Percentiles rank a stretch among this genome's conserved stretches.
These are phyloP conservation scores for Tethea ocularis DNA, from an alignment of 2,888 invertebrate genomes.

Conservation along the genomic window DNA sequence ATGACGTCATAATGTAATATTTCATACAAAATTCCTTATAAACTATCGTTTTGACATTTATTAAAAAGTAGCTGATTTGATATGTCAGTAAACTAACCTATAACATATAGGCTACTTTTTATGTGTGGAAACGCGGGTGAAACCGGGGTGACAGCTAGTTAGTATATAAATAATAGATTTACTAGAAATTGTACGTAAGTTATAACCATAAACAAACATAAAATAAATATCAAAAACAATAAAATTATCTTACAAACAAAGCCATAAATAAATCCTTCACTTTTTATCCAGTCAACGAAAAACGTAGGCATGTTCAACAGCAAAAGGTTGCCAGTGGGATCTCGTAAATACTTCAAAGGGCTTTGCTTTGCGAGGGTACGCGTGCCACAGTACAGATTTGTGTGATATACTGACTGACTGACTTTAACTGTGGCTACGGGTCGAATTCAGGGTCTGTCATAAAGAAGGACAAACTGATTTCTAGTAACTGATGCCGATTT, in stretches of 20 bases:
- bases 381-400: background rate
- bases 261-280: background rate
- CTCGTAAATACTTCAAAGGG: constrained; percentile 54
- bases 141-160: background rate
- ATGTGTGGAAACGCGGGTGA: too few species aligned
- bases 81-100: too few species aligned
- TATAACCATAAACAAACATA: too few species aligned
- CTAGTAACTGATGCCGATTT: too few species aligned
- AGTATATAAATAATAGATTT: too few species aligned
- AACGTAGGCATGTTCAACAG: background rate
- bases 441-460: background rate
- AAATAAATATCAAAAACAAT: background rate
- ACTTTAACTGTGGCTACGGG: background rate
- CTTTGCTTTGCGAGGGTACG: constrained; percentile 34
- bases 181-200: too few species aligned
- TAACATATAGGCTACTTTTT: too few species aligned
- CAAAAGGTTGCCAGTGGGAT: constrained; percentile 22
- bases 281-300: background rate
- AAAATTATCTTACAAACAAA: background rate
- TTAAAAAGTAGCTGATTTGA: too few species aligned
- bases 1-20: too few species aligned
- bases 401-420: background rate
- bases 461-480: too few species aligned
- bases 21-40: too few species aligned
- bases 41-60: too few species aligned